phyloP scores from a whole-genome alignment of 1,140 invertebrate genomes.

The Mya arenaria region DNA sequence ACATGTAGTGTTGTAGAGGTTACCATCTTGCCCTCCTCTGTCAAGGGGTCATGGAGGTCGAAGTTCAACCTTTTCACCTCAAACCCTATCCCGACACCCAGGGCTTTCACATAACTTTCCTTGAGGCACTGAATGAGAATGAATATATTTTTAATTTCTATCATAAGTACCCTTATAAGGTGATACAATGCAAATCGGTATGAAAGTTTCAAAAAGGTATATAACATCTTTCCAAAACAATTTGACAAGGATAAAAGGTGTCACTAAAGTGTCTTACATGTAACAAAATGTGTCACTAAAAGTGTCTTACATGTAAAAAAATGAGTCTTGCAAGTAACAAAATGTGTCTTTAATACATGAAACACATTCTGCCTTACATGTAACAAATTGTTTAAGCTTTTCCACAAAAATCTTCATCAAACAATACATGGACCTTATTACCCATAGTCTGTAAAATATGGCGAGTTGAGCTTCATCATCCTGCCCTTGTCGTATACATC shows the following conservation, averaged over 20 bases:
- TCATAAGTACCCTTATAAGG: no score
- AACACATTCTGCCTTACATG: no score
- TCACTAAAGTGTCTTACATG: no score
- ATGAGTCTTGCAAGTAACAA: no score
- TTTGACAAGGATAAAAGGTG: no score
- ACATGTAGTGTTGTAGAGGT: conserved; percentile 87
- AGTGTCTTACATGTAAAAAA: no score
- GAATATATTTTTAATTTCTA: background rate
- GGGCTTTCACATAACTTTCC: conserved; percentile 96
- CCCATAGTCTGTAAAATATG: conserved; percentile 94
- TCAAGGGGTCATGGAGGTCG: conserved; percentile 82
- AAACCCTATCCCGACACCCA: conserved; percentile 91
- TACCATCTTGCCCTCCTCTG: conserved; percentile 82
- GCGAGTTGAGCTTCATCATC: conserved; percentile 84
- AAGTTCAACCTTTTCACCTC: conserved; percentile 91
- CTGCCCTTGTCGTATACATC: conserved; percentile 83
- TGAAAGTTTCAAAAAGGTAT: background rate
- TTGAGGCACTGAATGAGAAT: conserved; percentile 87
- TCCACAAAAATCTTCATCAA: no score
- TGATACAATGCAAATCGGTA: no score
- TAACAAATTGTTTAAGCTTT: no score
- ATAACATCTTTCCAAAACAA: no score
- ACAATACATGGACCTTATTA: conserved; percentile 61
- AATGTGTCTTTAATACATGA: no score
- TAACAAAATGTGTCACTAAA: no score